These are phyloP conservation scores for Chloroceryle inda DNA, from an alignment of 2,797 vertebrate genomes.

Conservation along the genomic window DNA sequence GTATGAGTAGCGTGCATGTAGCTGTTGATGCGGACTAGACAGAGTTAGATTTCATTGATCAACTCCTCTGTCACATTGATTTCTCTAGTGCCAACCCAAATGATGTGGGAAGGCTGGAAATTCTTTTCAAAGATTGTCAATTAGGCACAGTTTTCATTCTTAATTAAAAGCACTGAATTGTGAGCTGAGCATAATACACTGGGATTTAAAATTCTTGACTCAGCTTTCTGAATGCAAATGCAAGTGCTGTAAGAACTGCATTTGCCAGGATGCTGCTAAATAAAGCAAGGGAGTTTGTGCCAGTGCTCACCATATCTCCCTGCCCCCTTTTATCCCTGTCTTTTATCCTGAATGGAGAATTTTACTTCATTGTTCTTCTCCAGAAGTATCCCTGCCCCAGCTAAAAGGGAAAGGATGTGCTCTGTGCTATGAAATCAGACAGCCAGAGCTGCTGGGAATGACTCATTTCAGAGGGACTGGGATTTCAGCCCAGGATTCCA, in stretches of 20 bases:
- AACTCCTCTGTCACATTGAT: slow-evolving; percentile 55
- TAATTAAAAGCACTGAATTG: slow-evolving; percentile 72
- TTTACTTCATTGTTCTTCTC: neutral
- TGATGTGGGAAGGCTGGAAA: slow-evolving; percentile 68
- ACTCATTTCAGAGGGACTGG: neutral
- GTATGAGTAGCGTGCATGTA: neutral
- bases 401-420: neutral
- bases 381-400: neutral
- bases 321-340: neutral
- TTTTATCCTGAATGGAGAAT: neutral
- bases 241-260: slow-evolving; percentile 9
- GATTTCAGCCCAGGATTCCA: neutral
- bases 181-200: slow-evolving; percentile 42
- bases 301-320: neutral
- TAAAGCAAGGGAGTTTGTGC: neutral
- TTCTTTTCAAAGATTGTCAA: slow-evolving; percentile 63
- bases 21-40: slow-evolving; percentile 16
- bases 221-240: slow-evolving; percentile 69
- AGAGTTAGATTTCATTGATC: slow-evolving; percentile 35
- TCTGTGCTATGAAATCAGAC: neutral
- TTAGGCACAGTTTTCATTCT: slow-evolving; percentile 72
- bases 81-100: slow-evolving; percentile 54
- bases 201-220: slow-evolving; percentile 67
- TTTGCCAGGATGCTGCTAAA: slow-evolving; percentile 31
- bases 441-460: neutral